Evolutionary conservation across 35 echinoderm and acorn worm genomes (phyloP), one percentile per base, ranked within the genome.

Genomic region (Heliocidaris tuberculata): DNA sequence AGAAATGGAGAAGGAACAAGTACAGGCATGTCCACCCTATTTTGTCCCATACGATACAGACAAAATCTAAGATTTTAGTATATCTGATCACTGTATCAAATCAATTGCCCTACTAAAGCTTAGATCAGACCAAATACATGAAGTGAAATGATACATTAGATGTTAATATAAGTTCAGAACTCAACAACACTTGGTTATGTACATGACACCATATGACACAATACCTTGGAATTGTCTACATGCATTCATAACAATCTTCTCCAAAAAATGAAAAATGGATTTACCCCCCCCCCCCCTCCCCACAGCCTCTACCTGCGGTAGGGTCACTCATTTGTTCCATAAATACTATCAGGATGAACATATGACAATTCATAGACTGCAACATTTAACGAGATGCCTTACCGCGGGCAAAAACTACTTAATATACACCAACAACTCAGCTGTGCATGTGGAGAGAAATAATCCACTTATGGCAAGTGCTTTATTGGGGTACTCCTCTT

Each of bases 401-500:
- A 78, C 87, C 5, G 87, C 10, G 47, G 87, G 31, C 87, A 89
- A 6, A 47, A 32, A 89, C 87, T 89, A 89, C 87, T 89, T 48
- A 89, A 31, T 47, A 89, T 48, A 89, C 87, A 89, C 87, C 87
- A 89, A 89, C 87, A 89, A 89, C 87, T 89, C 87, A 47, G 31
- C 31, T 89, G 87, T 17, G 29, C 87, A 48, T 48, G 87, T 89
- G 47, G 87, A 48, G 31, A 89, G 87, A 89, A 48, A 89, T 89
- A 89, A 89, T 89, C 87, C 87, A 89, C 87, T 89, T 89, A 89
- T 48, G 15, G 31, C 31, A 48, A 89, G 31, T 89, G 87, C 47
- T 89, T 89, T 89, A 89, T 89, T 89, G 87, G 87, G 87, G 47
- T 48, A 89, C 87, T 48, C 87, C 87, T 48, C 87, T 89, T 32